Percentiles rank a stretch among this genome's conserved stretches.
Evolutionary conservation across 2,797 vertebrate species (phyloP).

Genomic region (Coranthus polyacanthus): DNA sequence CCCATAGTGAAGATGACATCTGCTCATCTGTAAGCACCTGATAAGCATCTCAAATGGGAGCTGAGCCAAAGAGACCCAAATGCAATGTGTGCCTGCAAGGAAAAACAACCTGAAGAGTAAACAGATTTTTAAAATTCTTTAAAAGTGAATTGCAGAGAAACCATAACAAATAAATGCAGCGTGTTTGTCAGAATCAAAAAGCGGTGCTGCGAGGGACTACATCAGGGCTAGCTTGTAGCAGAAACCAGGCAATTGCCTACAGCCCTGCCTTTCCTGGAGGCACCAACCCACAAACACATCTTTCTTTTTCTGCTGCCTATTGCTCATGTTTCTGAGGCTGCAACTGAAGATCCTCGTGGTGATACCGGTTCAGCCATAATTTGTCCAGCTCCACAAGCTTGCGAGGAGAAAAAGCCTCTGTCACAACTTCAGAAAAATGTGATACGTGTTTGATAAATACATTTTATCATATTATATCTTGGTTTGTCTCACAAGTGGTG

Average conservation of each 20-base stretch:
- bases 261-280: conserved; percentile 15
- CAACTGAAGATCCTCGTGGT: neutral
- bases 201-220: conserved; percentile 16
- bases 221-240: conserved; percentile 13
- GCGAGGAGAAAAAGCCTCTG: neutral
- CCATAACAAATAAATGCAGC: conserved; percentile 33
- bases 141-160: conserved; percentile 41
- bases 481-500: neutral
- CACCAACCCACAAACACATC: conserved; percentile 17
- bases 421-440: conserved; percentile 7
- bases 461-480: neutral
- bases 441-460: conserved; percentile 1
- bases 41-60: conserved; percentile 55
- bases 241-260: conserved; percentile 1
- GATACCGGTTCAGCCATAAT: conserved; percentile 7
- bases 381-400: conserved; percentile 5
- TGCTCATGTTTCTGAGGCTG: conserved; percentile 11
- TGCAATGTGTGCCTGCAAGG: conserved; percentile 42
- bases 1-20: conserved; percentile 53
- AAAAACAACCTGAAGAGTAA: conserved; percentile 37
- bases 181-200: conserved; percentile 33
- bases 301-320: neutral
- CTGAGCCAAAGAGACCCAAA: conserved; percentile 47
- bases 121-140: conserved; percentile 40
- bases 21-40: conserved; percentile 55